These are phyloP conservation scores for Botia kubotai DNA, from an alignment of 2,797 vertebrate genomes.

Conservation along the genomic window DNA sequence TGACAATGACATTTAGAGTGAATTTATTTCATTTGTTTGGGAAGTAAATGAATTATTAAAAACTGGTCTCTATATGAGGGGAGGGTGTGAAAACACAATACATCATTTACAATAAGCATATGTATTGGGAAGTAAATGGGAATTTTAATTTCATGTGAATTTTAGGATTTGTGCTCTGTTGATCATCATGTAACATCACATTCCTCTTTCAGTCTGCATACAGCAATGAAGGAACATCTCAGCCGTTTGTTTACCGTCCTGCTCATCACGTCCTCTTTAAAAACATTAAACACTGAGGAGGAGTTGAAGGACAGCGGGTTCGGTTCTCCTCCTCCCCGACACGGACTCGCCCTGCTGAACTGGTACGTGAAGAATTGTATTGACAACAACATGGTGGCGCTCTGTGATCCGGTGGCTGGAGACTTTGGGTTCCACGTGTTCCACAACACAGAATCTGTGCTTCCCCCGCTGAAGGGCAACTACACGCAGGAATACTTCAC, in stretches of 20 bases:
- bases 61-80: too few species aligned
- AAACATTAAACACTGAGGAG: slow-evolving; percentile 65
- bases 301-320: slow-evolving; percentile 70
- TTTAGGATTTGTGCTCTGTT: not conserved
- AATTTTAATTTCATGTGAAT: too few species aligned
- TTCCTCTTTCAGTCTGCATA: slow-evolving; percentile 21
- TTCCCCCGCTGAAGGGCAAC: slow-evolving; percentile 68
- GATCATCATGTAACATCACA: too few species aligned
- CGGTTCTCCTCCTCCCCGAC: slow-evolving; percentile 72
- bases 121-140: too few species aligned
- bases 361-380: slow-evolving; percentile 73
- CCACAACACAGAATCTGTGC: slow-evolving; percentile 59
- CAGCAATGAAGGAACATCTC: slow-evolving; percentile 15
- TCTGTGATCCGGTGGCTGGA: slow-evolving; percentile 65
- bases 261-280: slow-evolving; percentile 48
- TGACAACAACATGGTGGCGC: slow-evolving; percentile 76
- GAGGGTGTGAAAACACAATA: not conserved
- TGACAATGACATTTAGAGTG: too few species aligned
- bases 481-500: slow-evolving; percentile 67
- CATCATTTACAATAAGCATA: not conserved
- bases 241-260: slow-evolving; percentile 37
- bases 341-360: slow-evolving; percentile 69
- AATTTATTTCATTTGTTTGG: not conserved
- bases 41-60: too few species aligned
- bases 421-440: slow-evolving; percentile 73